Conservation (phyloP, 2,113 vertebrate genomes). For the Chroicocephalus ridibundus region DNA sequence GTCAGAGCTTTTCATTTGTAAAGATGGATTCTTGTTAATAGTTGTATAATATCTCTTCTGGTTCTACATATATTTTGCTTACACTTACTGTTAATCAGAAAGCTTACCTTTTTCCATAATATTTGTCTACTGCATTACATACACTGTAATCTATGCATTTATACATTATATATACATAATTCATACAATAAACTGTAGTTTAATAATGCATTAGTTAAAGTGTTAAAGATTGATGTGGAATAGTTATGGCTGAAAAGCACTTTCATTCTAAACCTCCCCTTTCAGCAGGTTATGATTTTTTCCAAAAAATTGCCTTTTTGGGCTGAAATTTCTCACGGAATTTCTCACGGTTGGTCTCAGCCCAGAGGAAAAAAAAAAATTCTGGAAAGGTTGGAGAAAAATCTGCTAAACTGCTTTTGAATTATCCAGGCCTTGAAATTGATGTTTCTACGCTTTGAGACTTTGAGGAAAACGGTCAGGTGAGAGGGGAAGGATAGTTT, state of each 20-base stretch:
- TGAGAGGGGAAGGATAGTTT: background rate
- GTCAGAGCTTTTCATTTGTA: slow-evolving; percentile 53
- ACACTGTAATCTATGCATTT: background rate
- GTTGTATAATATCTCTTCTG: background rate
- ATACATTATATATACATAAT: background rate
- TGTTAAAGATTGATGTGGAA: slow-evolving; percentile 12
- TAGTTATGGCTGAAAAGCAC: background rate
- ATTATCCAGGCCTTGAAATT: background rate
- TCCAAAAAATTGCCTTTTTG: background rate
- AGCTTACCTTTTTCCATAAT: background rate
- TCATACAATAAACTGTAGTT: slow-evolving; percentile 9
- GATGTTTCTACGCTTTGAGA: background rate
- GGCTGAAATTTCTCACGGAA: background rate
- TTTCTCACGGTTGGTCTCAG: background rate
- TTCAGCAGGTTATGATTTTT: background rate
- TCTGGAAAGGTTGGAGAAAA: background rate
- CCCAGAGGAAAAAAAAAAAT: background rate
- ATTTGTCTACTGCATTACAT: background rate
- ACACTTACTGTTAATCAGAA: background rate
- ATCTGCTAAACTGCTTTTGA: background rate
- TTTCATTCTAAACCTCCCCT: background rate
- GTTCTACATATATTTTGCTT: background rate
- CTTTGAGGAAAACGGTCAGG: background rate
- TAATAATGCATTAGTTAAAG: slow-evolving; percentile 29
- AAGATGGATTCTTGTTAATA: slow-evolving; percentile 16